Evolutionary conservation across 2,113 vertebrate genomes (phyloP).

Genomic region (Sciurus niger): DNA sequence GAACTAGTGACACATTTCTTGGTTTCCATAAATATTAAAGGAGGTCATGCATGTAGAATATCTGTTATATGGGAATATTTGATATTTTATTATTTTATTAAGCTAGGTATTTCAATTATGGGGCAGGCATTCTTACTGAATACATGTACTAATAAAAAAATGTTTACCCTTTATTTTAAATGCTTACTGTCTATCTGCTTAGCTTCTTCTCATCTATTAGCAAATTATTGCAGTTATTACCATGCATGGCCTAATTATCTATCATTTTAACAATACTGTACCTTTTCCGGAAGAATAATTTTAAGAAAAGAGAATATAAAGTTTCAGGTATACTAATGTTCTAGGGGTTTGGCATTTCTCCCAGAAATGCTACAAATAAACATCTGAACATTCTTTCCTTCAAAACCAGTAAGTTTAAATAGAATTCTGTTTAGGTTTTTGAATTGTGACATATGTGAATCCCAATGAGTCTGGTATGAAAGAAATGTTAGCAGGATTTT

Average conservation of each 20-base stretch:
- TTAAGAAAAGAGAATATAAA: constrained; percentile 14
- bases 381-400: background rate
- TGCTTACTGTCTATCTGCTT: background rate
- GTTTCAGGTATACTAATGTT: constrained; percentile 47
- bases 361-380: constrained; percentile 35
- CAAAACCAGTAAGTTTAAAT: constrained; percentile 67
- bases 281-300: constrained; percentile 56
- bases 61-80: background rate
- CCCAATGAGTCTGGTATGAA: constrained; percentile 59
- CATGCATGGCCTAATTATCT: background rate
- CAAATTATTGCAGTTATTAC: background rate
- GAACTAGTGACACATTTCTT: background rate
- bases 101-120: background rate
- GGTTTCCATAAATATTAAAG: background rate
- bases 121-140: background rate
- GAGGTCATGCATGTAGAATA: background rate
- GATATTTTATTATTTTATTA: background rate
- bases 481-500: constrained; percentile 62
- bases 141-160: background rate
- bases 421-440: constrained; percentile 63
- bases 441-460: constrained; percentile 76
- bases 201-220: background rate
- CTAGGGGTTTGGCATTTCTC: constrained; percentile 39
- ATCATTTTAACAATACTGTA: constrained; percentile 19
- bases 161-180: background rate